phyloP scores from a whole-genome alignment of 2,113 vertebrate genomes.

The Callaeas wilsoni region DNA sequence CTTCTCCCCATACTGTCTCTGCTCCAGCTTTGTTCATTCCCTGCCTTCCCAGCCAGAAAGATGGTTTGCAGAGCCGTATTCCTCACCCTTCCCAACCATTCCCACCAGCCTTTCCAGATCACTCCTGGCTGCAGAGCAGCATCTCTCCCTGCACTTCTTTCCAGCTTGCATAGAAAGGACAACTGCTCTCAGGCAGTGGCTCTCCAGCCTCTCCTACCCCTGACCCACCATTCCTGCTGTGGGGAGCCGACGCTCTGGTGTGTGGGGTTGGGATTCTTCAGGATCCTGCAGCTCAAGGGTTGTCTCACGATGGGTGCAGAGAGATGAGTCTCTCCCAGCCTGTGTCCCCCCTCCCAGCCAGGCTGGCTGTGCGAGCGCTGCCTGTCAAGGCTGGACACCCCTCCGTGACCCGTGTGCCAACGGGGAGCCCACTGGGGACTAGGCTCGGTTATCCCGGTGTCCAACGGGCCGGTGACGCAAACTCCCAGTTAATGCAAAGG shows the following conservation, averaged over 20 bases:
- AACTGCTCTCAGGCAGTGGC: background rate
- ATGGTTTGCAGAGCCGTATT: rapidly evolving
- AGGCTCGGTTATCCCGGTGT: rapidly evolving
- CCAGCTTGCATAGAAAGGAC: background rate
- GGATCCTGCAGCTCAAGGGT: rapidly evolving
- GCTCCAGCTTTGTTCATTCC: background rate
- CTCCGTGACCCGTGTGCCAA: rapidly evolving
- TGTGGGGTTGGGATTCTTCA: background rate
- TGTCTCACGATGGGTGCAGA: rapidly evolving
- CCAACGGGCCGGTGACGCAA: background rate
- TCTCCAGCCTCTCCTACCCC: background rate
- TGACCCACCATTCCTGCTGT: rapidly evolving
- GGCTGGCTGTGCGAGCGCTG: background rate
- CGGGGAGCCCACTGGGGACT: rapidly evolving
- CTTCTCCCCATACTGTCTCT: background rate
- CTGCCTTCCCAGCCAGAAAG: background rate
- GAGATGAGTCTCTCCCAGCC: background rate
- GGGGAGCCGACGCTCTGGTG: rapidly evolving
- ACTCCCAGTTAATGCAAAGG: rapidly evolving
- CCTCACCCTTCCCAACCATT: no score
- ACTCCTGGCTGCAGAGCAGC: background rate
- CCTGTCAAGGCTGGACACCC: background rate
- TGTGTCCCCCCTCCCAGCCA: background rate
- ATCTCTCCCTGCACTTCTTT: background rate
- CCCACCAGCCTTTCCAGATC: background rate